These are phyloP conservation scores for Australoheros facetus DNA, from an alignment of 2,797 vertebrate species.

Conservation along the genomic window DNA sequence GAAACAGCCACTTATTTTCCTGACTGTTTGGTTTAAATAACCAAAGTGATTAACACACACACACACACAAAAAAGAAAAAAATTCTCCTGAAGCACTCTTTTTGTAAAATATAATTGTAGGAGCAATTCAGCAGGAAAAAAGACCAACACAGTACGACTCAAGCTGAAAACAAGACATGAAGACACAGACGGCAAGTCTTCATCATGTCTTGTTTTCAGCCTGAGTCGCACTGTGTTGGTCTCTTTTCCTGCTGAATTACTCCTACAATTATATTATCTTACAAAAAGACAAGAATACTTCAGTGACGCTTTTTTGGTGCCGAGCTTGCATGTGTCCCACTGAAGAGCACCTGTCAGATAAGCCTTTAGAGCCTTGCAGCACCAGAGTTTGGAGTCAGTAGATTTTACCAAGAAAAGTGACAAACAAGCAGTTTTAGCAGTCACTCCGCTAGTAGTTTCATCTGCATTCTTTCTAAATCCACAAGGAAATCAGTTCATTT, in stretches of 20 bases:
- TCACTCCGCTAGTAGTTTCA: too few species aligned
- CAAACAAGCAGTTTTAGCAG: too few species aligned
- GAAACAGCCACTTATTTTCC: too few species aligned
- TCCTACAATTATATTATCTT: background rate
- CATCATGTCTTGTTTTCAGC: too few species aligned
- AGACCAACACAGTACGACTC: background rate
- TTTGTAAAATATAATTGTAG: too few species aligned
- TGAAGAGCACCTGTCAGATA: background rate
- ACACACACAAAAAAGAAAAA: too few species aligned
- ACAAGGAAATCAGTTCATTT: background rate
- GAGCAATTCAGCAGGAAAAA: background rate
- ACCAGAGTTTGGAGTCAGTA: background rate
- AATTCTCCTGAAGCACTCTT: too few species aligned
- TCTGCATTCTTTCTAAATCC: too few species aligned
- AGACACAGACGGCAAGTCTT: too few species aligned
- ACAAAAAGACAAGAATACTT: background rate
- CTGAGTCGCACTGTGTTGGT: accelerated
- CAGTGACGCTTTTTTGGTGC: background rate
- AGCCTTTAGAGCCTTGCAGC: background rate
- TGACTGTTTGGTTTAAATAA: too few species aligned
- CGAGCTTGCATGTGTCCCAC: background rate
- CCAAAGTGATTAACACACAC: too few species aligned
- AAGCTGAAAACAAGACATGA: background rate
- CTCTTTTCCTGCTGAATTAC: background rate
- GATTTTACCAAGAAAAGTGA: too few species aligned